Conservation (phyloP, 2,797 vertebrate species). For the Orestias chungarensis region DNA sequence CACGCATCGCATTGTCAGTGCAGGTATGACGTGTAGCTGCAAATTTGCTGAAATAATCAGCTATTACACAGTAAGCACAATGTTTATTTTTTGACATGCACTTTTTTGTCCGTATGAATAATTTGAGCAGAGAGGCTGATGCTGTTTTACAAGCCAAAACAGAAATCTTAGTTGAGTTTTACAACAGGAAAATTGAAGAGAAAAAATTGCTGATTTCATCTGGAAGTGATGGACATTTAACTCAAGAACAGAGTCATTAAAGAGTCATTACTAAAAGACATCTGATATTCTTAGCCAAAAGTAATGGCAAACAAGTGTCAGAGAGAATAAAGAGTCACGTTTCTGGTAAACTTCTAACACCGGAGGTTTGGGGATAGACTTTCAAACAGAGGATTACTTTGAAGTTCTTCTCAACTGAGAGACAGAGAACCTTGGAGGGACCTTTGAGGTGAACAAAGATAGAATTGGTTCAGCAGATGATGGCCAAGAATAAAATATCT, state of each 20-base stretch:
- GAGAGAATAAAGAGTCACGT: not conserved
- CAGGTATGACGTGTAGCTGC: constrained; percentile 61
- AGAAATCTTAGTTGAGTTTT: not conserved
- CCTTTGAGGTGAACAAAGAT: constrained; percentile 9
- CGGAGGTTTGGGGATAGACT: constrained; percentile 32
- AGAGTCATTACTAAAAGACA: not conserved
- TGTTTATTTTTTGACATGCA: not conserved
- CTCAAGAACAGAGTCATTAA: not conserved
- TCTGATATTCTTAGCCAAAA: constrained; percentile 8
- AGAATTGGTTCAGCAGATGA: constrained; percentile 1
- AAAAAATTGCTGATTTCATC: not conserved
- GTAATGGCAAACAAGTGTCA: not conserved
- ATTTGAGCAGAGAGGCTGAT: not conserved
- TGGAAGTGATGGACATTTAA: not conserved
- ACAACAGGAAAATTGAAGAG: not conserved
- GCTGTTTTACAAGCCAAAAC: not conserved
- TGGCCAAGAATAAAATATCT: constrained; percentile 17
- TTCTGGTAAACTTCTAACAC: constrained; percentile 32
- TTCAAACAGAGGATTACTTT: constrained; percentile 39
- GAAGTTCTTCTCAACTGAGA: constrained; percentile 44
- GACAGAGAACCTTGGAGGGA: constrained; percentile 29
- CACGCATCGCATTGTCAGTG: constrained; percentile 74
- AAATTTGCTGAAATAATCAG: not conserved
- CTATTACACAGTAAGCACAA: too few relatives aligned
- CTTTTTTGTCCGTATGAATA: not conserved